Evolutionary conservation across 2,888 invertebrate genomes (phyloP), one percentile per base, ranked within the genome.

Genomic region (Thecocarcelia acutangulata): DNA sequence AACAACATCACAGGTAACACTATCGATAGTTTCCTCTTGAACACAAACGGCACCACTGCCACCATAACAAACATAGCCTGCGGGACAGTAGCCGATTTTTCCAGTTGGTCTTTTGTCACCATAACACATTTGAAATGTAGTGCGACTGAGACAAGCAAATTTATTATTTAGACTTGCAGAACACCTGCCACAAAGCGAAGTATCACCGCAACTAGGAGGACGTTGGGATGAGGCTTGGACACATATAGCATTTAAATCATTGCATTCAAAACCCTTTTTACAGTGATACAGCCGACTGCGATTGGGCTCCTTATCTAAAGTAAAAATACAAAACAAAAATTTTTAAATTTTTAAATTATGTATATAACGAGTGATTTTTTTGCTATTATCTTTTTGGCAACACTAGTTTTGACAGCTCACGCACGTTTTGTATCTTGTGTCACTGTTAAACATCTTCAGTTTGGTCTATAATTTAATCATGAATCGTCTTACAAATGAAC

Each of bases 141-240:
- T 74, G 0, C 88, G 87, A 63, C 89, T 88, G 11, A 81, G 85
- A 76, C 89, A 90, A 40, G 89, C 87, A 42, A 90, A 90, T 21
- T 88, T 80, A 54, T 87, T 84, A 80, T 89, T 88, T 0, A 84
- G 80, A n/a, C 88, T 87, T 2, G 89, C 89, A 52, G 87, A 87
- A n/a, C 89, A 90, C 6, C 83, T 85, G 2, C 89, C 89, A 69
- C 89, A 90, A n/a, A 85, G 81, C 4, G 88, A 85, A 17, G 87
- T 89, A 50, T 88, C 88, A 0, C 90, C 89, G 69, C 90, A 90
- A 66, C 89, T 89, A 11, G 89, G 86, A 2, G 84, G 85, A 3
- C 86, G 85, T 19, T 74, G 74, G 5, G 76, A 76, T 33, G 78
- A 83, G 80, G 85, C 87, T 64, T 90, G 90, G 6, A 86, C 80